Conservation (phyloP, 2,888 invertebrate genomes). For the Xestia sexstrigata region DNA sequence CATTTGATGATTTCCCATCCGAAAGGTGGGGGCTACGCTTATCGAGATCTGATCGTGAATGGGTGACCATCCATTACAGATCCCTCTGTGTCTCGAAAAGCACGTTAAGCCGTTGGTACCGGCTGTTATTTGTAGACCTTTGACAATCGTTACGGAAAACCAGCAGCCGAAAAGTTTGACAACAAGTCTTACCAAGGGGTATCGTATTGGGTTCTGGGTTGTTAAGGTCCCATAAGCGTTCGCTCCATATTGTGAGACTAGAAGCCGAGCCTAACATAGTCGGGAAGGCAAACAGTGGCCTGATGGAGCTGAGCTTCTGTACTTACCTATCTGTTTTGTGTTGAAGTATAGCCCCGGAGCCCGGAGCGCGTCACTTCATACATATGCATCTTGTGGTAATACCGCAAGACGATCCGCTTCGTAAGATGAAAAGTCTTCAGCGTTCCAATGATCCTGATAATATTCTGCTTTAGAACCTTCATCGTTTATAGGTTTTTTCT, state of each 20-base stretch:
- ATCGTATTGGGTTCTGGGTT: neutral
- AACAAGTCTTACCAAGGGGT: neutral
- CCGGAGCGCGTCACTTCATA: slow-evolving; percentile 36
- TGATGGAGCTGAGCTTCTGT: neutral
- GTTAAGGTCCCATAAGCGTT: neutral
- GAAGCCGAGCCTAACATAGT: neutral
- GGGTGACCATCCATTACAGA: neutral
- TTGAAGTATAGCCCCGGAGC: slow-evolving; percentile 40
- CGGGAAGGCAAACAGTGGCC: too few relatives aligned
- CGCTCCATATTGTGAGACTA: neutral
- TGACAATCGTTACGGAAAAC: neutral
- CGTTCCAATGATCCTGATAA: slow-evolving; percentile 41
- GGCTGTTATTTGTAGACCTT: neutral
- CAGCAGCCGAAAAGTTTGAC: neutral
- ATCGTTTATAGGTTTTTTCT: slow-evolving; percentile 3
- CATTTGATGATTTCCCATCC: too few relatives aligned
- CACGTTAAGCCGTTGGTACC: neutral
- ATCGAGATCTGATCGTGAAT: neutral
- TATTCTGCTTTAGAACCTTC: neutral
- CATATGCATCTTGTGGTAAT: slow-evolving; percentile 53
- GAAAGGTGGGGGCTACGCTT: too few relatives aligned
- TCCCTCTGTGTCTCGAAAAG: neutral
- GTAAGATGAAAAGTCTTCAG: slow-evolving; percentile 41
- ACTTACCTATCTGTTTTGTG: neutral
- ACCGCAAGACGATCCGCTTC: slow-evolving; percentile 37